Conservation (phyloP, 2,797 vertebrate species). For the Malurus leucopterus region DNA sequence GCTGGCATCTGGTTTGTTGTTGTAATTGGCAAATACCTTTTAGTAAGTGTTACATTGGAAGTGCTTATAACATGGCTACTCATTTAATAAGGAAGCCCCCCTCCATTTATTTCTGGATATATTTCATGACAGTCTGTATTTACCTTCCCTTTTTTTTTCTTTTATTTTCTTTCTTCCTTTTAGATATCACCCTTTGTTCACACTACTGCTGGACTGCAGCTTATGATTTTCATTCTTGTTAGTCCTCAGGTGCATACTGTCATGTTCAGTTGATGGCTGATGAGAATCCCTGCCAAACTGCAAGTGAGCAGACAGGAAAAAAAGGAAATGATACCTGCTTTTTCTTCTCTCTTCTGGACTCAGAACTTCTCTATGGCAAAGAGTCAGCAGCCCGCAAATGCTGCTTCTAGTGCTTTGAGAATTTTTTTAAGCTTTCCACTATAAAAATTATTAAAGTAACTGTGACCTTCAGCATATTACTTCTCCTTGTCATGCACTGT, state of each 20-base stretch:
- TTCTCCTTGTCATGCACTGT: neutral
- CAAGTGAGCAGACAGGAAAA: neutral
- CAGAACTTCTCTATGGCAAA: neutral
- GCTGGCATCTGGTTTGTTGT: conserved; percentile 8
- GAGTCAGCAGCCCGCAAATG: neutral
- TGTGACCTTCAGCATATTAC: neutral
- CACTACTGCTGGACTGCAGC: neutral
- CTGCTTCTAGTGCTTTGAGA: neutral
- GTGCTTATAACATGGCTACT: neutral
- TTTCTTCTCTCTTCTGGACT: neutral
- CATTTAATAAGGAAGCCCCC: neutral
- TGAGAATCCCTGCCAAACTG: neutral
- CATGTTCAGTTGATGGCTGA: neutral
- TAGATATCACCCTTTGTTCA: neutral
- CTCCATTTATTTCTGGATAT: neutral
- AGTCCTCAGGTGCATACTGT: neutral
- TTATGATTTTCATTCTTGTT: neutral
- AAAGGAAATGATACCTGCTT: neutral
- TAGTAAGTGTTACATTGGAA: neutral
- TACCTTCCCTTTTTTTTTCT: neutral
- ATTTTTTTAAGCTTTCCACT: neutral
- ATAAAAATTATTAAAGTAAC: neutral
- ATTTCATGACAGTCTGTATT: neutral
- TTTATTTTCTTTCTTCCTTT: neutral
- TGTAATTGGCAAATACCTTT: neutral